These are phyloP conservation scores for Vulpes ferrilata DNA, from an alignment of 2,113 vertebrate species.

Conservation along the genomic window DNA sequence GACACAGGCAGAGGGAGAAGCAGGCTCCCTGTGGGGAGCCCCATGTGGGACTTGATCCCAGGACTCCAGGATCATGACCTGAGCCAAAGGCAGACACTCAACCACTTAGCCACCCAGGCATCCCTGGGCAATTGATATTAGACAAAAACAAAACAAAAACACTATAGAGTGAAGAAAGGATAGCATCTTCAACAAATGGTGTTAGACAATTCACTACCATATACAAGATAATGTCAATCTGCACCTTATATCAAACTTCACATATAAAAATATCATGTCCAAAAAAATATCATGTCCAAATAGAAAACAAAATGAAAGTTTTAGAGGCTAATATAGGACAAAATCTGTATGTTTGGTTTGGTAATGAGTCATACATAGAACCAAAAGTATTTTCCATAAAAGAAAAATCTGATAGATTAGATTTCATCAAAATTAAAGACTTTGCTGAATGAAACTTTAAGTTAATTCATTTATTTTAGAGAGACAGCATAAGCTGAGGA, in stretches of 20 bases:
- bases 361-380: neutral
- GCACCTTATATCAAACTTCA: neutral
- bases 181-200: neutral
- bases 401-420: neutral
- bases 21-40: too few species aligned
- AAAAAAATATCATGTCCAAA: neutral
- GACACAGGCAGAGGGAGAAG: too few species aligned
- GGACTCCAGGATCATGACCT: too few species aligned
- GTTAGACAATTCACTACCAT: neutral
- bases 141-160: neutral
- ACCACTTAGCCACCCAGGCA: too few species aligned
- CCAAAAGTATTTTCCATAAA: neutral
- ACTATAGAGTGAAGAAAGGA: neutral
- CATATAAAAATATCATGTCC: neutral
- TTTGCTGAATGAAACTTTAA: neutral
- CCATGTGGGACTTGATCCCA: too few species aligned
- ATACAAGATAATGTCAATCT: neutral
- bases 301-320: neutral
- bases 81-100: too few species aligned
- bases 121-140: too few species aligned
- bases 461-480: too few species aligned
- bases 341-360: neutral
- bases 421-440: neutral
- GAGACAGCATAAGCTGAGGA: too few species aligned
- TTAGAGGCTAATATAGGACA: neutral